These are phyloP conservation scores for Sander lucioperca DNA, from an alignment of 2,113 vertebrate genomes.

Conservation along the genomic window DNA sequence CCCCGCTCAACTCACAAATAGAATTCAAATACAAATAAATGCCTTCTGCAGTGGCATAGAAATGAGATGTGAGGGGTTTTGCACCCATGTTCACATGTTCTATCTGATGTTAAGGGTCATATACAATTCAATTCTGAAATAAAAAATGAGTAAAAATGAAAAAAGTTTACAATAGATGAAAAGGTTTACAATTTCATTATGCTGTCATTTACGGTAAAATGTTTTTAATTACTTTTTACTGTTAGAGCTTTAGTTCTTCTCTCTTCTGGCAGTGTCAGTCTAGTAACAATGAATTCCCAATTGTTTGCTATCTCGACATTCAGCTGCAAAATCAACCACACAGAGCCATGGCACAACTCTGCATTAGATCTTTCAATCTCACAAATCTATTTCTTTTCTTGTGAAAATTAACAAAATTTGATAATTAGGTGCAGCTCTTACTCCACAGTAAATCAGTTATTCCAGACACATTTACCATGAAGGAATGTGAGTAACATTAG, in stretches of 20 bases:
- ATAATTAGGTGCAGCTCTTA: background rate
- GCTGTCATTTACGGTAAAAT: background rate
- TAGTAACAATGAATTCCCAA: background rate
- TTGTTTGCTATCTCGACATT: background rate
- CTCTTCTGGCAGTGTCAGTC: background rate
- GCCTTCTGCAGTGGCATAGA: conserved; percentile 9
- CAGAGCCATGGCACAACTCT: background rate
- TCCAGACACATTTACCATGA: background rate
- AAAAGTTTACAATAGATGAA: background rate
- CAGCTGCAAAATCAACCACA: conserved; percentile 1
- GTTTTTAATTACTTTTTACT: background rate
- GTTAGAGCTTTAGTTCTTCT: background rate
- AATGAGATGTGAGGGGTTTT: conserved; percentile 15
- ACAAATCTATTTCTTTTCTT: background rate
- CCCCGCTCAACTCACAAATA: conserved; percentile 34
- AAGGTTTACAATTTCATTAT: background rate
- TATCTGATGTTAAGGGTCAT: background rate
- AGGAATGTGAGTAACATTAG: background rate
- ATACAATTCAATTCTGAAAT: background rate
- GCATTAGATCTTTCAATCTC: no score
- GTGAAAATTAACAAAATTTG: background rate
- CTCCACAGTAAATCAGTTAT: background rate
- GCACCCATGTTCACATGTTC: background rate
- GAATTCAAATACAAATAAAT: conserved; percentile 28
- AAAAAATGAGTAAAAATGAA: background rate